Base-by-base conservation (phyloP, 2,888 invertebrate species). In the Chironomus riparius region DNA sequence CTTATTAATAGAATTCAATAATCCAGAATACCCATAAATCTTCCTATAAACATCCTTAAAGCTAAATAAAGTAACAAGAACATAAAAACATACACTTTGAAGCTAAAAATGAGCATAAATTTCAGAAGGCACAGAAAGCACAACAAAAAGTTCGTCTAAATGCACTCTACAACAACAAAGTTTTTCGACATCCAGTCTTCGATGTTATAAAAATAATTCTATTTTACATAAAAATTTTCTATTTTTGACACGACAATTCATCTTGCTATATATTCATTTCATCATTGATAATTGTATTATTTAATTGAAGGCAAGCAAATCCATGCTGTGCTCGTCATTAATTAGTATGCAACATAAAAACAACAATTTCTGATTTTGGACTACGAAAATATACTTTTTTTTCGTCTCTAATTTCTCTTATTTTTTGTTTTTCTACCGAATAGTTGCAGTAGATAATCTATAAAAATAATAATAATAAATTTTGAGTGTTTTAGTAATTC, bases 401-500 rank as follows among this genome's bases (percentile, higher is more conserved):
- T 38, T 38, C 38, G 38, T 38, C 38, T 38, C 38, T 38, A 38
- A 38, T 38, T 38, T 38, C 38, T 7, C 10, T 10, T 38, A 38
- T 38, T 38, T 38, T 38, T 38, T 38, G 38, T 38, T 38, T 38
- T 38, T 38, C 38, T 38, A 38, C 38, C 38, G 10, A 38, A 38
- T 2, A 62, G 13, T 38, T 38, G 65, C 7, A 47, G 74, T 21
- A 74, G 22, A 74, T 68, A 74, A 74, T 74, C 74, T 74, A 74
- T 48, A 72, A 74, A 62, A 68, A 68, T 68, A 10, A 65, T 65
- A 65, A 65, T 65, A 21, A 7, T 22, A 24, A 65, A 65, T 18
- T 65, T 24, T 24, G 38, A 38, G 38, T 38, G 13, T 65, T 65
- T 65, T 15, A 56, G 56, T 56, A 18, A 56, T 24, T 13, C 21